A percentile compares a stretch with the other conserved stretches of the same genome.
Conservation (phyloP, 2,113 vertebrate genomes). For the Scopus umbretta region DNA sequence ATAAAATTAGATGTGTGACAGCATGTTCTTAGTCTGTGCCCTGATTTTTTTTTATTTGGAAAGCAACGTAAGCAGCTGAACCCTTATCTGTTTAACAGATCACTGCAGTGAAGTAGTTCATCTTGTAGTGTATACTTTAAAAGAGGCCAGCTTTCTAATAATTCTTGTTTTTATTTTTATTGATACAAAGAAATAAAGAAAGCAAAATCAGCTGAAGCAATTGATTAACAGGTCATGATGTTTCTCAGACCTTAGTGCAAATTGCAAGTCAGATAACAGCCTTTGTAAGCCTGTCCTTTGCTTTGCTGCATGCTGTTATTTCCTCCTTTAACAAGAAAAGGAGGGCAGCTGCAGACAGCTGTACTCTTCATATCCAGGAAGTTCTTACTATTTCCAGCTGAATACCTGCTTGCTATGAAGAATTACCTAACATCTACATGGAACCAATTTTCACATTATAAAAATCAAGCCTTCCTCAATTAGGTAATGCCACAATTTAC, state of each 20-base stretch:
- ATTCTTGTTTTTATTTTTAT: not conserved
- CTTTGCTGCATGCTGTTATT: not conserved
- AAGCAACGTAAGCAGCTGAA: not conserved
- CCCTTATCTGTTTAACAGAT: not conserved
- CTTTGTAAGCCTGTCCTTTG: not conserved
- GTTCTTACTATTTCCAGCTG: not conserved
- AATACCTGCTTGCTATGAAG: not conserved
- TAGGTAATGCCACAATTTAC: not conserved
- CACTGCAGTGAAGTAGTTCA: not conserved
- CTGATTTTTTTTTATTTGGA: not conserved
- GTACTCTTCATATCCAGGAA: not conserved
- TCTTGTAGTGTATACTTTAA: not conserved
- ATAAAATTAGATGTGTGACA: not conserved
- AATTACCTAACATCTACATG: not conserved
- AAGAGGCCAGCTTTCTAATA: not conserved
- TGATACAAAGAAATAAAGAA: not conserved
- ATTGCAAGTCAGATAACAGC: not conserved
- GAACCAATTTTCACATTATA: not conserved
- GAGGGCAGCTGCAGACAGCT: not conserved
- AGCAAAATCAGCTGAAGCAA: not conserved
- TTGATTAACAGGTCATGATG: not conserved
- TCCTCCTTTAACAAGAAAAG: not conserved
- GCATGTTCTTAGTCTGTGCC: not conserved
- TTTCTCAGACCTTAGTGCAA: not conserved
- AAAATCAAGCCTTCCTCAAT: conserved; percentile 14